A percentile compares a stretch with the other conserved stretches of the same genome.
These are phyloP conservation scores for Gallinago paraguaiae DNA, from an alignment of 2,113 vertebrate genomes.

Conservation along the genomic window DNA sequence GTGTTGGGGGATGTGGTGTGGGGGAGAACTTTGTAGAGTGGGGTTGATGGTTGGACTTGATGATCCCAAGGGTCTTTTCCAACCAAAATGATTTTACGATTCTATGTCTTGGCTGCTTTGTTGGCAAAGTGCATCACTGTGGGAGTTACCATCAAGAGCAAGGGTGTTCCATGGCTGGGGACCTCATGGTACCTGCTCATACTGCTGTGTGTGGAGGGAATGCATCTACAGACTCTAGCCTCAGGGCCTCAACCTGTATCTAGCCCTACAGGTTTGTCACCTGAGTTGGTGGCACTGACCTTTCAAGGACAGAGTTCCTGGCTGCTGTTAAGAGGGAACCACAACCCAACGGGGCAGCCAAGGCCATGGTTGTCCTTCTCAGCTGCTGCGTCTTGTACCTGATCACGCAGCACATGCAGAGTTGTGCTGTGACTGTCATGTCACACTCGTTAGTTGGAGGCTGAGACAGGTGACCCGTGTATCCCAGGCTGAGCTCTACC, in stretches of 20 bases:
- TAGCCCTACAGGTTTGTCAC: background rate
- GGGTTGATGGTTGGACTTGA: too few relatives aligned
- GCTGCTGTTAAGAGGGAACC: background rate
- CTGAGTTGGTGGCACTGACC: background rate
- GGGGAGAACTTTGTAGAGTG: too few relatives aligned
- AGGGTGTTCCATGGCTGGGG: background rate
- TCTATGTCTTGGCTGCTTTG: background rate
- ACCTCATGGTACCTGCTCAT: background rate
- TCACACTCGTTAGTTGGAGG: background rate
- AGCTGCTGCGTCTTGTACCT: background rate
- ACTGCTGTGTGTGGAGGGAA: background rate
- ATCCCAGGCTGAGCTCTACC: background rate
- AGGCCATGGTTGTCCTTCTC: background rate
- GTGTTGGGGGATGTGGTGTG: too few relatives aligned
- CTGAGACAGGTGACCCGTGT: background rate
- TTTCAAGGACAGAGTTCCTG: background rate
- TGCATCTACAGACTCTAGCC: background rate
- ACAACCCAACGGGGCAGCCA: background rate
- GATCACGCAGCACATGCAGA: accelerated
- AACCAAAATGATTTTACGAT: too few relatives aligned
- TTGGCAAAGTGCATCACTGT: background rate
- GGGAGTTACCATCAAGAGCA: background rate
- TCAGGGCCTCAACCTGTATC: background rate
- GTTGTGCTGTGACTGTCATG: background rate
- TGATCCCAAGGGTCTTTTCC: too few relatives aligned